Percentiles rank a stretch among this genome's conserved stretches.
These are phyloP conservation scores for Hirundo rustica DNA, from an alignment of 2,797 vertebrate species.

Conservation along the genomic window DNA sequence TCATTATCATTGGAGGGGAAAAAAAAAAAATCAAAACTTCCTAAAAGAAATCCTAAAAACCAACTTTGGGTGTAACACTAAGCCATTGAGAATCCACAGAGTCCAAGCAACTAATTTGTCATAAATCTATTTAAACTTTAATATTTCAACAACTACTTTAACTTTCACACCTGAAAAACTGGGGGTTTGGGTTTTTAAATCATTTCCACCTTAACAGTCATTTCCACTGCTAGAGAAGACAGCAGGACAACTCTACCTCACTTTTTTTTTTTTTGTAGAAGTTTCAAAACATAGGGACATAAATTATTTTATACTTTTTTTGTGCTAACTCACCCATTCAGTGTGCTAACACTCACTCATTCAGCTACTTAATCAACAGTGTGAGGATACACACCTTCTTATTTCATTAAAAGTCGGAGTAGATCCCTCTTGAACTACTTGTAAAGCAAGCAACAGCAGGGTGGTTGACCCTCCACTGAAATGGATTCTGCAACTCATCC, in stretches of 20 bases:
- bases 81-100: background rate
- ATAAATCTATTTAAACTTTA: background rate
- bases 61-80: background rate
- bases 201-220: background rate
- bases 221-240: background rate
- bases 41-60: background rate
- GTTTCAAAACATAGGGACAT: background rate
- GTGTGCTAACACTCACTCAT: background rate
- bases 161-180: background rate
- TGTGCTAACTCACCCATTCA: background rate
- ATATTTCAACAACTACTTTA: background rate
- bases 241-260: background rate
- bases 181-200: background rate
- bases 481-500: background rate
- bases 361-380: background rate
- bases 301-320: background rate
- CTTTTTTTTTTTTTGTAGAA: no score
- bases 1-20: background rate
- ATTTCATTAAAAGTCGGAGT: background rate
- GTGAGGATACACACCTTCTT: background rate
- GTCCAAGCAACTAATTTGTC: background rate
- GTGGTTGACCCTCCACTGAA: background rate
- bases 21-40: background rate
- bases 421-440: background rate
- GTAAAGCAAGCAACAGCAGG: background rate